A percentile compares a stretch with the other conserved stretches of the same genome.
phyloP scores from a whole-genome alignment of 2,797 vertebrate genomes.

The Clamator glandarius region DNA sequence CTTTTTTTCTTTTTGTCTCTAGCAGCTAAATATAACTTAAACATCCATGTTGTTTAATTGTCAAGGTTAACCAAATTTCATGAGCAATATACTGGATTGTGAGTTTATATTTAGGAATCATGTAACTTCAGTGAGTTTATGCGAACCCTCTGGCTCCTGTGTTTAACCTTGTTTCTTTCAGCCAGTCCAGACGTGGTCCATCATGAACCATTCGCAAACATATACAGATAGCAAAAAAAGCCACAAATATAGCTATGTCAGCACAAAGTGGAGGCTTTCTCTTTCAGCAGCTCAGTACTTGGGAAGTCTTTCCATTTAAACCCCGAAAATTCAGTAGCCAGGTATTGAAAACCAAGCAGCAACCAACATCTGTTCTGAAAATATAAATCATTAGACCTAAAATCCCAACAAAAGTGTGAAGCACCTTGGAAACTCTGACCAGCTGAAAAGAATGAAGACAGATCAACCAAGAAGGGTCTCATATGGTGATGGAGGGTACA shows the following conservation, averaged over 20 bases:
- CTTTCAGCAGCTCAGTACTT: not conserved
- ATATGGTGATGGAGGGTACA: not conserved
- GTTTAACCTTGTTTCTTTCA: not conserved
- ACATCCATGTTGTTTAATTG: not conserved
- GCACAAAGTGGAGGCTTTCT: fast-evolving
- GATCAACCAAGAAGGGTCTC: not conserved
- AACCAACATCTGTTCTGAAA: not conserved
- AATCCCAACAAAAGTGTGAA: not conserved
- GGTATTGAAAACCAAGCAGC: not conserved
- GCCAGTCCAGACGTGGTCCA: not conserved
- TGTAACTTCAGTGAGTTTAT: not conserved
- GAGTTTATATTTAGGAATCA: not conserved
- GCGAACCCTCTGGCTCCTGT: fast-evolving
- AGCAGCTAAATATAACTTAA: not conserved
- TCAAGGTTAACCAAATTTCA: slow-evolving; percentile 28
- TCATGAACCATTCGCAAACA: too few species aligned
- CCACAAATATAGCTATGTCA: not conserved
- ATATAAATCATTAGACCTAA: not conserved
- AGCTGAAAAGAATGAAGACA: not conserved
- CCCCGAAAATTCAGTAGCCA: not conserved
- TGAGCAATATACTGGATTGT: not conserved
- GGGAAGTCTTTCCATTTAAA: not conserved
- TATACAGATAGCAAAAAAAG: too few species aligned
- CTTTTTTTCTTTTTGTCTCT: not conserved
- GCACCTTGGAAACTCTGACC: not conserved